Evolutionary conservation across 2,797 vertebrate species (phyloP).

Genomic region (Tenualosa ilisha): DNA sequence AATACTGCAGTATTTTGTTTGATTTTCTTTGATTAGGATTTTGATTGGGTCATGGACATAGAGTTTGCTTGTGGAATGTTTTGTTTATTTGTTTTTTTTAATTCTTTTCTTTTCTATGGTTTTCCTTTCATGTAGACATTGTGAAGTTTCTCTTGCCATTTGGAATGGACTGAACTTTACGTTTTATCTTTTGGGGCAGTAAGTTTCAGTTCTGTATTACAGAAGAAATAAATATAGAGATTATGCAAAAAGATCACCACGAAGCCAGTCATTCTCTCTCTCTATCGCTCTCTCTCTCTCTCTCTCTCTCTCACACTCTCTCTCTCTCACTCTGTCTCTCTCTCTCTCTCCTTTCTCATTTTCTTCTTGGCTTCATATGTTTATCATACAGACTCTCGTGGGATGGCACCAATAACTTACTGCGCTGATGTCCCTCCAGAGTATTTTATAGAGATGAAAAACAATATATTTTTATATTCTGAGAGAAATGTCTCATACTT

Average conservation of each 20-base stretch:
- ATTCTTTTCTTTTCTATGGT: neutral
- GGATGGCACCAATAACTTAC: neutral
- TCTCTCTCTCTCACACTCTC: conserved; percentile 2
- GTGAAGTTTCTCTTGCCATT: neutral
- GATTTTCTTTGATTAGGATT: neutral
- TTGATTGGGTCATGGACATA: neutral
- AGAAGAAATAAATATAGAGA: neutral
- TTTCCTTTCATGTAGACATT: neutral
- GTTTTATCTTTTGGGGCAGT: neutral
- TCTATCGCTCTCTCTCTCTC: neutral
- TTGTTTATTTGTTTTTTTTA: neutral
- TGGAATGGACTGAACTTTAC: neutral
- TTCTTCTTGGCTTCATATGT: neutral
- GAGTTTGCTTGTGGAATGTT: neutral
- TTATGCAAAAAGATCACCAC: neutral
- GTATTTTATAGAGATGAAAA: conserved; percentile 21
- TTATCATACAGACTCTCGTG: neutral
- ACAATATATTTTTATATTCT: neutral
- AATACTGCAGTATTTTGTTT: neutral
- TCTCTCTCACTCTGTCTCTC: neutral
- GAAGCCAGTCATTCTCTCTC: neutral
- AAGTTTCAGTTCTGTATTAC: neutral
- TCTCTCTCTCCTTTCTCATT: neutral
- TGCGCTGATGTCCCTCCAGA: neutral
- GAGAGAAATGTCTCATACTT: conserved; percentile 9